Conservation (phyloP, 2,797 vertebrate genomes). For the Spheniscus humboldti region DNA sequence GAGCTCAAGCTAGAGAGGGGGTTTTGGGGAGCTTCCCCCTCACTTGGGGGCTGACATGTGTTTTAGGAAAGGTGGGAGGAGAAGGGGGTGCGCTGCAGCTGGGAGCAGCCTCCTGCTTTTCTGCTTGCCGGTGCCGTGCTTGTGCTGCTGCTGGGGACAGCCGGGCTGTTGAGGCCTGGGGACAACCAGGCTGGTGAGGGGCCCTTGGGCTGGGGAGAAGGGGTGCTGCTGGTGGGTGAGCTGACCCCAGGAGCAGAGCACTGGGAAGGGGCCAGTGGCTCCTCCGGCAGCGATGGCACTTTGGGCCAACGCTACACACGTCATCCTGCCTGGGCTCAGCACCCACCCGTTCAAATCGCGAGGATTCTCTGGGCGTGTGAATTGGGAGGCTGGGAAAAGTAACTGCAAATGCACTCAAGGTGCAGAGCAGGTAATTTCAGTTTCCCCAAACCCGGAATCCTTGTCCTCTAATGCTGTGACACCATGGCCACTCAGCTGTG, state of each 20-base stretch:
- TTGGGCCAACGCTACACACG: rapidly evolving
- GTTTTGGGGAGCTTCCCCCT: neutral
- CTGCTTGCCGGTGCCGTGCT: neutral
- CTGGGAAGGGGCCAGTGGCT: neutral
- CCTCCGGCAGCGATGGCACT: rapidly evolving
- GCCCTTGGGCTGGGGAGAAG: neutral
- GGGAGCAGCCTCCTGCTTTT: neutral
- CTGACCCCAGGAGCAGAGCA: neutral
- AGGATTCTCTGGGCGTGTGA: neutral
- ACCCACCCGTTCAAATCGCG: rapidly evolving
- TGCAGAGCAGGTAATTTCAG: no score
- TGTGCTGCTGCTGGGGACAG: neutral
- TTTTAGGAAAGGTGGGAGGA: neutral
- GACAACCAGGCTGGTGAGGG: no score
- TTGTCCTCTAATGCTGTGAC: neutral
- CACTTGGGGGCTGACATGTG: rapidly evolving
- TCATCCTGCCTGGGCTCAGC: neutral
- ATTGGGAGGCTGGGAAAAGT: no score
- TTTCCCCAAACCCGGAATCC: neutral
- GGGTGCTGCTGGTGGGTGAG: neutral
- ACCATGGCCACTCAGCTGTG: rapidly evolving
- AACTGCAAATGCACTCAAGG: neutral
- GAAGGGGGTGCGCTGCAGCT: neutral
- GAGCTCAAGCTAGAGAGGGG: neutral
- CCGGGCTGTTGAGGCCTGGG: rapidly evolving